A percentile compares a stretch with the other conserved stretches of the same genome.
These are phyloP conservation scores for Falcunculus frontatus DNA, from an alignment of 2,113 vertebrate genomes.

Conservation along the genomic window DNA sequence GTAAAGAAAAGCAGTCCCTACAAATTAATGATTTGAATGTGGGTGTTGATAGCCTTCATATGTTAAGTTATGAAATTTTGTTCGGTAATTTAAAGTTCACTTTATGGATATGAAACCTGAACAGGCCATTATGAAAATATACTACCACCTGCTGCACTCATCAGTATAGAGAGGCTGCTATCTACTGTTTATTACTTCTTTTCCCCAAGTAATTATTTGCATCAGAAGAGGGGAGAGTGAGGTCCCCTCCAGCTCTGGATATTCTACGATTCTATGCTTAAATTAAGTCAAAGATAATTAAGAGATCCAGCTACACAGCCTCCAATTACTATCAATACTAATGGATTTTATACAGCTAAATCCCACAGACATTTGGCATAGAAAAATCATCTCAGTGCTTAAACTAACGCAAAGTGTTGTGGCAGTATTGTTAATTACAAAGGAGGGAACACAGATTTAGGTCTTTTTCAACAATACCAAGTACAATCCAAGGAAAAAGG, in stretches of 20 bases:
- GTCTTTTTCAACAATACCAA: background rate
- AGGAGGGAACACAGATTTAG: background rate
- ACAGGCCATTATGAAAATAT: background rate
- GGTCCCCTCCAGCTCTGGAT: background rate
- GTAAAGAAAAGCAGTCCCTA: background rate
- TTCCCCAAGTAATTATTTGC: background rate
- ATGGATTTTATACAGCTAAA: background rate
- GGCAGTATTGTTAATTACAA: background rate
- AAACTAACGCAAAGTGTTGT: rapidly evolving
- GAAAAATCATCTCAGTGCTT: background rate
- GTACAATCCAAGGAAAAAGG: background rate
- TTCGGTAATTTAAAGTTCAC: background rate
- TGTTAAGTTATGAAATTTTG: background rate
- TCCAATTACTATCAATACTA: background rate
- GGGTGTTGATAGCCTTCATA: background rate
- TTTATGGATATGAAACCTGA: background rate
- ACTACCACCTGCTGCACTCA: background rate
- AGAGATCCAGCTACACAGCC: background rate
- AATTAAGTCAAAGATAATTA: background rate
- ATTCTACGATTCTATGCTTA: background rate
- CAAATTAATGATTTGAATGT: background rate
- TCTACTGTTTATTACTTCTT: background rate
- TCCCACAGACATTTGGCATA: background rate
- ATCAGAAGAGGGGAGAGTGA: background rate
- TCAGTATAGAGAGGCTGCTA: background rate